phyloP scores from a whole-genome alignment of 2,797 vertebrate genomes.

The Pteropus rufus region DNA sequence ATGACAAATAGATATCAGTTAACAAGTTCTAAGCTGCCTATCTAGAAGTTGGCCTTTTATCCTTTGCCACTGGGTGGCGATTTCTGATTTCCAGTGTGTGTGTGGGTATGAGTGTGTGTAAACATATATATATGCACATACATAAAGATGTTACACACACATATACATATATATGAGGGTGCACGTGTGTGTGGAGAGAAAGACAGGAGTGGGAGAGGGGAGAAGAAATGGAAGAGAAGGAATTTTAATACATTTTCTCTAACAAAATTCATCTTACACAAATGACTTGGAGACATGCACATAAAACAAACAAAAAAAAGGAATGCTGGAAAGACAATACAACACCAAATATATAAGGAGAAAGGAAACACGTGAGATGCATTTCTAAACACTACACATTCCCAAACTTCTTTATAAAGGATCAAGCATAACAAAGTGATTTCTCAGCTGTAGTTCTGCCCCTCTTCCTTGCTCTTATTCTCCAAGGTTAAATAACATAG shows the following conservation, averaged over 20 bases:
- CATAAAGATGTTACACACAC: not conserved
- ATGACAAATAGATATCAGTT: not conserved
- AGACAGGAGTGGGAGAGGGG: not conserved
- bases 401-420: not conserved
- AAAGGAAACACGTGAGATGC: not conserved
- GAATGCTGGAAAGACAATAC: not conserved
- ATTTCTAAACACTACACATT: not conserved
- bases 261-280: not conserved
- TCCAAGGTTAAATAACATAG: not conserved
- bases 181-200: not conserved
- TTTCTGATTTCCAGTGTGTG: conserved; percentile 8
- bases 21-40: not conserved
- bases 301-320: not conserved
- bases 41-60: not conserved
- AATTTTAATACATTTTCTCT: not conserved
- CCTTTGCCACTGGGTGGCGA: not conserved
- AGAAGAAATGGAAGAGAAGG: not conserved
- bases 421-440: not conserved
- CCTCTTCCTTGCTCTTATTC: not conserved
- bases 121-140: not conserved
- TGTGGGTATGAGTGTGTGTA: not conserved
- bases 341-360: not conserved
- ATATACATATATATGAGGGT: not conserved
- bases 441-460: not conserved
- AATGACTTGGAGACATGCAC: not conserved